Conservation (phyloP, 2,113 vertebrate species). For the Lutjanus erythropterus region DNA sequence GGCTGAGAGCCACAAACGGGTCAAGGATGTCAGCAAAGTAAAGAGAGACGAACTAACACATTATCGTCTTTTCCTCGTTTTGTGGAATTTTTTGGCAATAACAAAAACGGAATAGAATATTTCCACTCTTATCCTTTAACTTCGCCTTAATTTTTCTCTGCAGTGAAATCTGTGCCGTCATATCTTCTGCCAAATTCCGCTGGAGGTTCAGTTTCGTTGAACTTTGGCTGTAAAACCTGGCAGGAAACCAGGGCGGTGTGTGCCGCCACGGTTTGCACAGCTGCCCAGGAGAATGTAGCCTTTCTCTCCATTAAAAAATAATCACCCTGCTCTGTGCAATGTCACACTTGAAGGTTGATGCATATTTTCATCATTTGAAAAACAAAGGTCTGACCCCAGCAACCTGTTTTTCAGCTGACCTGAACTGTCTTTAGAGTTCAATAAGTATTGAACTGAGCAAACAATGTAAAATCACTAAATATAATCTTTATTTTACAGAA, state of each 20-base stretch:
- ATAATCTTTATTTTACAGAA: no score
- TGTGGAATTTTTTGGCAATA: background rate
- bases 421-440: no score
- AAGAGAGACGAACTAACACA: background rate
- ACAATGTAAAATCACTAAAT: background rate
- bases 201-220: conserved; percentile 5
- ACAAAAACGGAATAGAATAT: background rate
- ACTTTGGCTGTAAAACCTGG: conserved; percentile 17
- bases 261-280: background rate
- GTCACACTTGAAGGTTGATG: background rate
- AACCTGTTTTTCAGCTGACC: background rate
- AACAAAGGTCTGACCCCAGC: background rate
- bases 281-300: background rate
- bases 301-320: background rate
- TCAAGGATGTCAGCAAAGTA: background rate
- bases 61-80: background rate
- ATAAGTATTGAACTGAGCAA: conserved; percentile 10
- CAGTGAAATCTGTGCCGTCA: background rate
- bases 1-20: background rate
- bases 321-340: background rate
- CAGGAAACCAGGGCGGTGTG: conserved; percentile 11
- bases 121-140: background rate
- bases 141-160: background rate
- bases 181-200: conserved; percentile 9
- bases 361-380: background rate